These are phyloP conservation scores for Corvus moneduloides DNA, from an alignment of 2,113 vertebrate species.

Conservation along the genomic window DNA sequence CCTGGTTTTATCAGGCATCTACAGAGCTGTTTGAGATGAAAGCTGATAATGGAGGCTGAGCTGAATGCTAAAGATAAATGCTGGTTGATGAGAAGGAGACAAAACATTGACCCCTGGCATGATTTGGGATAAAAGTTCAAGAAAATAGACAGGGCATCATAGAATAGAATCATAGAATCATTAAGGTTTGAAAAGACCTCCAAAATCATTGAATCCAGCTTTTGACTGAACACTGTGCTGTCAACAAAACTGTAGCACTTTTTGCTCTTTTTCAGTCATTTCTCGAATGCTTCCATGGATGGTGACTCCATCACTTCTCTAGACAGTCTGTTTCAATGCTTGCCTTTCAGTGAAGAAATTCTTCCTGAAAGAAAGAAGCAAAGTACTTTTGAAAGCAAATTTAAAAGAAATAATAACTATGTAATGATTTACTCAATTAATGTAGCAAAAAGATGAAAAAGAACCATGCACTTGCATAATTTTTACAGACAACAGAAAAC, in stretches of 20 bases:
- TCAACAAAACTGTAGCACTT: not conserved
- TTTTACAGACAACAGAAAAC: not conserved
- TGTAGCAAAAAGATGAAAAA: not conserved
- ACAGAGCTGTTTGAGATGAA: not conserved
- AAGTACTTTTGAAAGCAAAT: not conserved
- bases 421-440: not conserved
- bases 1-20: not conserved
- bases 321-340: not conserved
- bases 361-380: not conserved
- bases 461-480: accelerated
- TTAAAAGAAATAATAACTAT: not conserved
- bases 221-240: not conserved
- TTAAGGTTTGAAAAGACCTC: not conserved
- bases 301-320: not conserved
- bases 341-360: not conserved
- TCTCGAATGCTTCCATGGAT: not conserved
- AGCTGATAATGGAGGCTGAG: not conserved
- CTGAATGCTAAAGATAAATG: not conserved
- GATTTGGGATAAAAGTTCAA: not conserved
- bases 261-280: not conserved
- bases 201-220: not conserved
- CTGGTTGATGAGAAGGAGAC: not conserved
- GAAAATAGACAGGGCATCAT: not conserved
- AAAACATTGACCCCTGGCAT: not conserved
- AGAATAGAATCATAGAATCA: not conserved